phyloP scores from a whole-genome alignment of 2,888 invertebrate genomes.

The Lithophane semibrunnea region DNA sequence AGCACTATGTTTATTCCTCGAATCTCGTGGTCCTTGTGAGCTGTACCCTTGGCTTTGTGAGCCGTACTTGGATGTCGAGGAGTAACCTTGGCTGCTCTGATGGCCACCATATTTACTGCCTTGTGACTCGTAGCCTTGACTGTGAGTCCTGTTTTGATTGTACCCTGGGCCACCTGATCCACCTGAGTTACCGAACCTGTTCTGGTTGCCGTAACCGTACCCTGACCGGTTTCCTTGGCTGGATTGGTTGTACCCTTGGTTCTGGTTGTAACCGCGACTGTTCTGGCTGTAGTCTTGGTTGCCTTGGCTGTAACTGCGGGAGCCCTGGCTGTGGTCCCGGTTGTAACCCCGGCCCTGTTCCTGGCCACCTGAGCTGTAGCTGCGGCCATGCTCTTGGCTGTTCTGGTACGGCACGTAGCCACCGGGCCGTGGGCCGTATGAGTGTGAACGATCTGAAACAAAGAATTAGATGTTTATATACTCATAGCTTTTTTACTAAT shows the following conservation, averaged over 20 bases:
- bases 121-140: conserved; percentile 59
- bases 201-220: conserved; percentile 60
- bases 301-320: conserved; percentile 44
- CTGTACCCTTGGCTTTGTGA: conserved; percentile 59
- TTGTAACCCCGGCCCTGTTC: conserved; percentile 43
- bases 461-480: conserved; percentile 42
- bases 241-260: conserved; percentile 64
- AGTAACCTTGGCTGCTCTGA: conserved; percentile 60
- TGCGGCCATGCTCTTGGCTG: conserved; percentile 52
- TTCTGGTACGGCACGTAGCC: conserved; percentile 77
- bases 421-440: conserved; percentile 82
- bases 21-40: conserved; percentile 46
- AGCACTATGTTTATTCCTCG: conserved; percentile 55
- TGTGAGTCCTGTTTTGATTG: conserved; percentile 61
- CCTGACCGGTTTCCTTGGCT: conserved; percentile 57
- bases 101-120: conserved; percentile 55
- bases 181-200: conserved; percentile 46
- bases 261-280: conserved; percentile 63
- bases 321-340: conserved; percentile 63
- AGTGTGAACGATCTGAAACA: conserved; percentile 85
- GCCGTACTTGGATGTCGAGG: conserved; percentile 36
- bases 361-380: conserved; percentile 44
- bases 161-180: conserved; percentile 51
- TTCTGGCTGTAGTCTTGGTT: conserved; percentile 50
- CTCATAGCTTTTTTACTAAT: too few species aligned